Evolutionary conservation across 2,888 invertebrate species (phyloP).

Genomic region (Lithophane leautieri): DNA sequence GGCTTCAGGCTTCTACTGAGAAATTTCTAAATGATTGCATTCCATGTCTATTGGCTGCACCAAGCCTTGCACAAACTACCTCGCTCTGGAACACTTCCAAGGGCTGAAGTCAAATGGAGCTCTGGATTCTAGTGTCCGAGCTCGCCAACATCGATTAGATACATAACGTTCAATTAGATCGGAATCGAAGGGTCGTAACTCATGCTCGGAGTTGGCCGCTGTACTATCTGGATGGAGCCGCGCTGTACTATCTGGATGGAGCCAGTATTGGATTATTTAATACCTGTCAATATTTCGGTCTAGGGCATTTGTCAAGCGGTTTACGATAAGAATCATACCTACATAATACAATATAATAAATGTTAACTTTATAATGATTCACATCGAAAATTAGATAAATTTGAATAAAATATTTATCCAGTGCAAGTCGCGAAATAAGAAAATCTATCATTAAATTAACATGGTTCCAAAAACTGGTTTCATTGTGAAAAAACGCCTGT

Average conservation of each 20-base stretch:
- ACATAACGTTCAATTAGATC: slow-evolving; percentile 37
- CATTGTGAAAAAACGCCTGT: background rate
- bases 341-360: background rate
- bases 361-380: background rate
- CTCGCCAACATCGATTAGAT: slow-evolving; percentile 45
- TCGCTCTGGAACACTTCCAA: slow-evolving; percentile 43
- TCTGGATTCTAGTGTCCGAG: slow-evolving; percentile 15
- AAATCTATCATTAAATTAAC: background rate
- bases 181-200: slow-evolving; percentile 24
- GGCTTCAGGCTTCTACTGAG: background rate
- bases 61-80: background rate
- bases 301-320: background rate
- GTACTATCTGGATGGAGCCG: slow-evolving; percentile 2
- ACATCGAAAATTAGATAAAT: background rate
- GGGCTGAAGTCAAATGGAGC: slow-evolving; percentile 21
- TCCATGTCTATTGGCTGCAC: slow-evolving; percentile 1
- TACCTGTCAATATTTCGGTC: slow-evolving; percentile 21
- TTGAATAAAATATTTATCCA: background rate
- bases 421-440: background rate
- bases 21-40: background rate
- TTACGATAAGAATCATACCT: background rate
- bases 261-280: slow-evolving; percentile 20
- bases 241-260: background rate
- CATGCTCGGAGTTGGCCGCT: background rate
- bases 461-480: background rate